Evolutionary conservation across 2,797 vertebrate species (phyloP), one percentile per base, ranked within the genome.

Genomic region (Catostomus latipinnis): DNA sequence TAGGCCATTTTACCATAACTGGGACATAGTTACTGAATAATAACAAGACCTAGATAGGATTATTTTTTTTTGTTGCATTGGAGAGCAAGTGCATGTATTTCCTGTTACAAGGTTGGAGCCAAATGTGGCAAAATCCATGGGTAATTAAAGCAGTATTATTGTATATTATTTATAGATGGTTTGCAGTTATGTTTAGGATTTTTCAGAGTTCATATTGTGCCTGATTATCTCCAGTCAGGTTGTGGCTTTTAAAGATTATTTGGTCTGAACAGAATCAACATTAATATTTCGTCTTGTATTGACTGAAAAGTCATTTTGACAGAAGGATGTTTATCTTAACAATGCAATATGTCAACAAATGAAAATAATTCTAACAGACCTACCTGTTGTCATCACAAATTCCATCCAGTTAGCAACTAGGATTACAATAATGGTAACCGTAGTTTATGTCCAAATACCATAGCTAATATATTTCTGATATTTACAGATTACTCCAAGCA

Each of bases 1-100:
- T 88, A 91, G 89, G 88, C 89, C 87, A 89, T 92, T 89, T 90
- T 80, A 80, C 86, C 78, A 86, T 88, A 93, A 92, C 89, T 91
- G 88, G 91, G 91, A 82, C 90, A 90, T 63, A 71, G 58, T 78
- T 54, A 79, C 60, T 57, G 82, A 85, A 83, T 83, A 85, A 85
- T 67, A 82, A 83, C 60, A 84, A 84, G 74, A 66, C 71, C 80
- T 58, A 76, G 74, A 79, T 80, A 74, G 80, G 60, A 56, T 63
- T 53, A 71, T 63, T 22, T 54, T 11, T 13, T 46, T 49, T 11
- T 74, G 71, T 18, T 22, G 22, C 22, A 54, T 52, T 12, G 14
- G 52, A 70, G 22, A 74, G 62, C 60, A 53, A 71, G 49, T 74
- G 14, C 62, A 65, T 1, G 66, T 52, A 34, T n/a, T 12, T n/a